These are phyloP conservation scores for Cataglyphis rosenhaueri DNA, from an alignment of 2,888 invertebrate genomes.

Conservation along the genomic window DNA sequence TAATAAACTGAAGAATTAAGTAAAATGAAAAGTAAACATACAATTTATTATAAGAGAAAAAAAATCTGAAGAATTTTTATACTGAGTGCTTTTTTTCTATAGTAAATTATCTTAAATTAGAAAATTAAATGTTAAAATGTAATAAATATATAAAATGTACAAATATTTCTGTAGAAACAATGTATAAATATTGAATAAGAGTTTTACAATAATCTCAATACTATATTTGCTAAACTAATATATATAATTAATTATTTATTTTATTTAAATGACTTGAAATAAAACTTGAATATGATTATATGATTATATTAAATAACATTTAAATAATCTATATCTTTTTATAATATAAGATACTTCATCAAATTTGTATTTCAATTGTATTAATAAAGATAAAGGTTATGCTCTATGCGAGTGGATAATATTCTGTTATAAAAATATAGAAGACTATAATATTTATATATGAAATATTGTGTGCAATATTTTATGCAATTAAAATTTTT, in stretches of 20 bases:
- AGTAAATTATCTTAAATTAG: neutral
- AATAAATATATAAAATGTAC: neutral
- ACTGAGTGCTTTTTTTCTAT: neutral
- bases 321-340: neutral
- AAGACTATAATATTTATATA: slow-evolving; percentile 29
- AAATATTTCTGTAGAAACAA: neutral
- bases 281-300: neutral
- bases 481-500: slow-evolving; percentile 36
- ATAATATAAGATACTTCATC: neutral
- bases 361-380: slow-evolving; percentile 7
- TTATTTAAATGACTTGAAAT: slow-evolving; percentile 4
- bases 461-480: slow-evolving; percentile 17
- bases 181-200: neutral
- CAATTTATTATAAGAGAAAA: neutral
- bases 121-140: neutral
- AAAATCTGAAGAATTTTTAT: neutral
- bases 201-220: neutral
- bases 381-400: neutral
- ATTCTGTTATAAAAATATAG: slow-evolving; percentile 15
- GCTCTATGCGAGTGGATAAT: neutral
- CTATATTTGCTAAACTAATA: neutral
- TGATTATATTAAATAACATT: neutral
- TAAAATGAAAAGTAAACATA: neutral
- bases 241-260: neutral
- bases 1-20: neutral